Conservation (phyloP, 2,113 vertebrate genomes). For the Diadophis punctatus region DNA sequence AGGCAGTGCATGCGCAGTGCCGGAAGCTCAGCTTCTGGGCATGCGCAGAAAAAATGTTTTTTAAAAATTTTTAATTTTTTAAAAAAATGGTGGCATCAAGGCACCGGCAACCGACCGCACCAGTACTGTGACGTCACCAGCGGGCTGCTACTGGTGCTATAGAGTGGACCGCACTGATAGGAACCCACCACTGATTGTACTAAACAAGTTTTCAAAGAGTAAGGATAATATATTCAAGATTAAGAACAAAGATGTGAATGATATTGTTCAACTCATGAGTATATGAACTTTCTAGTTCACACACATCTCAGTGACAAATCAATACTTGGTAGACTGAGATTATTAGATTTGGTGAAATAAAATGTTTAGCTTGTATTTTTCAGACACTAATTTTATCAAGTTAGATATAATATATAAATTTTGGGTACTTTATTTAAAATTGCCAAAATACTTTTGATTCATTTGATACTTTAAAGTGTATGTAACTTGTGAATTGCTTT, state of each 20-base stretch:
- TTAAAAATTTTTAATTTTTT: no score
- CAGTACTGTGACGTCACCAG: no score
- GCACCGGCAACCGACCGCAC: no score
- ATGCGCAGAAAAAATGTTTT: no score
- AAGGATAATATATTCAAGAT: background rate
- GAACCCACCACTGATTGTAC: no score
- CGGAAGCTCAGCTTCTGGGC: no score
- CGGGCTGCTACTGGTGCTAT: no score
- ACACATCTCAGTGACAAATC: background rate
- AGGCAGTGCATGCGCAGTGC: no score
- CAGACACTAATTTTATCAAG: background rate
- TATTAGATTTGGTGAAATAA: background rate
- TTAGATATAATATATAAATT: background rate
- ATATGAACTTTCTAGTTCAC: background rate
- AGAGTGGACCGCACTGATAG: no score
- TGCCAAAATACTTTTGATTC: background rate
- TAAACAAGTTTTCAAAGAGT: background rate
- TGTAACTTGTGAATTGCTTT: background rate
- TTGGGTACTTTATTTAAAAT: background rate
- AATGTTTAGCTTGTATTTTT: background rate
- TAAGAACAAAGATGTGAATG: background rate
- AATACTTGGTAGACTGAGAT: slow-evolving; percentile 1
- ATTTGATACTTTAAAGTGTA: background rate
- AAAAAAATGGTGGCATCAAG: no score
- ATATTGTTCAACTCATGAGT: background rate